A percentile compares a stretch with the other conserved stretches of the same genome.
Evolutionary conservation across 2,113 vertebrate genomes (phyloP).

Genomic region (Gyps fulvus): DNA sequence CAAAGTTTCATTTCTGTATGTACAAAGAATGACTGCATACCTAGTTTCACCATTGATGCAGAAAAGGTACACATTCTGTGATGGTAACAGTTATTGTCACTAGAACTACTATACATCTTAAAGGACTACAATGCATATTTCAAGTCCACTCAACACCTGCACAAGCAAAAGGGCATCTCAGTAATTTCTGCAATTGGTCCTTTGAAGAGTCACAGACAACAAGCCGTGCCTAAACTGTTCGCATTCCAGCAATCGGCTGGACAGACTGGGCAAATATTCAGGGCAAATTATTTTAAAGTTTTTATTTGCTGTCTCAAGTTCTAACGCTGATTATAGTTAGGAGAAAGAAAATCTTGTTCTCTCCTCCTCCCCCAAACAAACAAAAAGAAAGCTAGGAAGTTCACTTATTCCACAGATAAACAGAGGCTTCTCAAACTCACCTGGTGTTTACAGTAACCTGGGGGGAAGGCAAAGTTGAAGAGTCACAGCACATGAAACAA

Average conservation of each 20-base stretch:
- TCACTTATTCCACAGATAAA: neutral
- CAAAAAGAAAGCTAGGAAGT: neutral
- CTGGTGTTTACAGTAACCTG: neutral
- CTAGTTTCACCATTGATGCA: neutral
- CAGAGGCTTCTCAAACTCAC: neutral
- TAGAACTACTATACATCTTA: neutral
- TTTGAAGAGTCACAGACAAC: neutral
- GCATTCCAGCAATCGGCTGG: neutral
- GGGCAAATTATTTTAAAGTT: neutral
- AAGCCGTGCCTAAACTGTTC: neutral
- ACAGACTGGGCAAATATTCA: neutral
- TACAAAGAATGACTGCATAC: neutral
- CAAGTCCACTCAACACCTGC: neutral
- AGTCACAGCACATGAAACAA: neutral
- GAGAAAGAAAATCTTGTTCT: neutral
- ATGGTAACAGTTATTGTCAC: neutral
- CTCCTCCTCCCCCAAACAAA: neutral
- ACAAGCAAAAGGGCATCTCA: neutral
- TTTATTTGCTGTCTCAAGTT: neutral
- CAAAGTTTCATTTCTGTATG: neutral
- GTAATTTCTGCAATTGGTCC: neutral
- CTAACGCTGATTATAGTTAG: neutral
- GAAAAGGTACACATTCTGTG: neutral
- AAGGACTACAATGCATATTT: neutral
- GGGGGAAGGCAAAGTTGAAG: neutral